Evolutionary conservation across 37 sponge, comb jelly and placozoan genomes (phyloP).

Genomic region (Beroe ovata): DNA sequence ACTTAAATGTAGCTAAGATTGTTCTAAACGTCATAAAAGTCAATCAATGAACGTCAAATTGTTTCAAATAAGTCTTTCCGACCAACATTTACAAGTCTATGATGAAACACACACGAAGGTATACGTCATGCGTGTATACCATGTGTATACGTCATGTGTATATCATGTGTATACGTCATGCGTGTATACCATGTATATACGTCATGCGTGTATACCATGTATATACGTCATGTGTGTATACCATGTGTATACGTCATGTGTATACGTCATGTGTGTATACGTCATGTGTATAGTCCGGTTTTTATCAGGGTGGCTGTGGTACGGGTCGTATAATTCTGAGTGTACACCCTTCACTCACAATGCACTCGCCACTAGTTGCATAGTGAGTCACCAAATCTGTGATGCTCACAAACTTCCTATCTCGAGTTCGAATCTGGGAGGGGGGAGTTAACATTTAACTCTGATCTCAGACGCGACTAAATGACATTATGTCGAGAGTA

Average conservation of each 20-base stretch:
- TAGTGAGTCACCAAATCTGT: constrained; percentile 64
- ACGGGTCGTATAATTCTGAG: constrained; percentile 51
- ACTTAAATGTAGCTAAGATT: too few relatives aligned
- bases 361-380: constrained; percentile 60
- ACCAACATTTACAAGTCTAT: too few relatives aligned
- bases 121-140: too few relatives aligned
- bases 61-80: too few relatives aligned
- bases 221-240: too few relatives aligned
- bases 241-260: neutral
- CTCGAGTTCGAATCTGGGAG: constrained; percentile 33
- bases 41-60: too few relatives aligned
- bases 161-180: too few relatives aligned
- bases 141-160: too few relatives aligned
- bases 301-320: constrained; percentile 20
- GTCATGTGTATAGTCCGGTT: neutral
- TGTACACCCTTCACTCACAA: constrained; percentile 58
- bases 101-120: too few relatives aligned
- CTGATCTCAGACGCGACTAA: neutral
- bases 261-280: neutral
- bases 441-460: neutral
- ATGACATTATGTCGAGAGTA: neutral
- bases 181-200: too few relatives aligned
- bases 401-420: constrained; percentile 46
- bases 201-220: too few relatives aligned
- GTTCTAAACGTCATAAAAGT: too few relatives aligned